phyloP scores from a whole-genome alignment of 2,888 invertebrate genomes.

The Morinoia aosen region DNA sequence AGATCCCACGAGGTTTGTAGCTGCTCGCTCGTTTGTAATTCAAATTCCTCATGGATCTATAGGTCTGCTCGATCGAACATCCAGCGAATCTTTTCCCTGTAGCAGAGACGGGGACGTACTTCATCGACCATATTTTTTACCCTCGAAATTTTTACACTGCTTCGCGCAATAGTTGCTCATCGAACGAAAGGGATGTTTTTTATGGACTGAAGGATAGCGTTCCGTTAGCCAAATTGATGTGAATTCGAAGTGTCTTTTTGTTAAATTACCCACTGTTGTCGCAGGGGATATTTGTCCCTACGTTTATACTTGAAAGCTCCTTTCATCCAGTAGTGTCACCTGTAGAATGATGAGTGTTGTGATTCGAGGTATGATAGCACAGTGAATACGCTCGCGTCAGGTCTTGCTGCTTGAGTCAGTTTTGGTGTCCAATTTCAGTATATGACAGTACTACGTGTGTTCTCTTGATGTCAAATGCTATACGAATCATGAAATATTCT shows the following conservation, averaged over 20 bases:
- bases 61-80: not conserved
- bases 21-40: conserved; percentile 30
- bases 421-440: not conserved
- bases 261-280: not conserved
- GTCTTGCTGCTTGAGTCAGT: not conserved
- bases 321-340: not conserved
- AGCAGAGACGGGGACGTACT: not conserved
- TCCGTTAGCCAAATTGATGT: not conserved
- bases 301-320: not conserved
- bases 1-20: conserved; percentile 13
- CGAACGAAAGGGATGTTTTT: not conserved
- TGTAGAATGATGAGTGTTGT: not conserved
- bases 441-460: not conserved
- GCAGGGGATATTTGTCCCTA: not conserved
- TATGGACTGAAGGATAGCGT: not conserved
- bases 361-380: not conserved
- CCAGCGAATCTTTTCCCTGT: not conserved
- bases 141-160: not conserved
- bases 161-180: not conserved
- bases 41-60: conserved; percentile 43
- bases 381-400: not conserved
- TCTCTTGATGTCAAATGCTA: too few species aligned
- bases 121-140: not conserved
- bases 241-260: not conserved
- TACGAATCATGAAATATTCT: not conserved